Conservation (phyloP, 2,113 vertebrate species). For the Raja brachyura region DNA sequence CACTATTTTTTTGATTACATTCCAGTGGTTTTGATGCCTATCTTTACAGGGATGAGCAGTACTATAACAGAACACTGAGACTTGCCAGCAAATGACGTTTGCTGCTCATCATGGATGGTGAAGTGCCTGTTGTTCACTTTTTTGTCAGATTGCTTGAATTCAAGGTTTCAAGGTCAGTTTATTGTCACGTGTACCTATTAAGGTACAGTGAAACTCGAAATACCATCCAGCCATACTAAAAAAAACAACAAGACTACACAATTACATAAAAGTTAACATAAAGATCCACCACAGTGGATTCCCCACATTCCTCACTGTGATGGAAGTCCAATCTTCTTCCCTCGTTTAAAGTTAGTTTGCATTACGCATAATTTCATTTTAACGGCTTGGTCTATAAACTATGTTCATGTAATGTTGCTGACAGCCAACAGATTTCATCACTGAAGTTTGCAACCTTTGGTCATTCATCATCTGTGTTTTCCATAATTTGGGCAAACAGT, state of each 20-base stretch:
- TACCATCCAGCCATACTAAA: too few relatives aligned
- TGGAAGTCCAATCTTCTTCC: too few relatives aligned
- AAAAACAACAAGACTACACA: too few relatives aligned
- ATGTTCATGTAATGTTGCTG: neutral
- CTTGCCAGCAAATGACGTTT: neutral
- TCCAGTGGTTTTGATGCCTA: constrained; percentile 30
- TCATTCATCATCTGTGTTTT: neutral
- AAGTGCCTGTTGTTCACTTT: neutral
- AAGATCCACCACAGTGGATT: too few relatives aligned
- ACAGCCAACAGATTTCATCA: neutral
- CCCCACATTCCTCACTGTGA: too few relatives aligned
- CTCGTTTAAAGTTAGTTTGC: neutral
- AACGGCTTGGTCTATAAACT: neutral
- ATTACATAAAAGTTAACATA: too few relatives aligned
- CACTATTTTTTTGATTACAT: constrained; percentile 8
- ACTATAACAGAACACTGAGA: neutral
- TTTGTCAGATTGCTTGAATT: neutral
- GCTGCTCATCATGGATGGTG: neutral
- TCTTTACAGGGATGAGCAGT: neutral
- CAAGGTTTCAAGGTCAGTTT: neutral
- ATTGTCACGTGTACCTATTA: too few relatives aligned
- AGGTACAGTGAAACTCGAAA: too few relatives aligned
- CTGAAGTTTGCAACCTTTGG: neutral
- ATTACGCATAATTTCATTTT: neutral
- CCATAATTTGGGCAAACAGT: neutral